These are phyloP conservation scores for Rhabdornis inornatus DNA, from an alignment of 2,113 vertebrate genomes.

Conservation along the genomic window DNA sequence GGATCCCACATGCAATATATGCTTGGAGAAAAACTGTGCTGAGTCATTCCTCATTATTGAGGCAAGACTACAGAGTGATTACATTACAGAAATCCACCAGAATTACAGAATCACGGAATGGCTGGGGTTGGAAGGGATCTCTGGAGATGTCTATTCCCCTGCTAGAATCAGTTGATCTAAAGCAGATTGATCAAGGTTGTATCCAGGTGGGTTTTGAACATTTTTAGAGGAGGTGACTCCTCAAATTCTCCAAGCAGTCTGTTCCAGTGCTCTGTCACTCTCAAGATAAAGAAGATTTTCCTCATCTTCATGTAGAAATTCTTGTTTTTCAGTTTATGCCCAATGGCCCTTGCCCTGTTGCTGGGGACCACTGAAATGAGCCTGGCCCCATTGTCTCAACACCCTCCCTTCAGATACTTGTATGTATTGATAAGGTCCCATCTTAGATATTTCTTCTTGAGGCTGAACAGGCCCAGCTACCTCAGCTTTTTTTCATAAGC, in stretches of 20 bases:
- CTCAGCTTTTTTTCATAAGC: not conserved
- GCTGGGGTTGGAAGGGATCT: not conserved
- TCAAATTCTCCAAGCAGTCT: not conserved
- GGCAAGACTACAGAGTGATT: not conserved
- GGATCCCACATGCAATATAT: rapidly evolving
- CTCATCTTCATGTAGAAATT: not conserved
- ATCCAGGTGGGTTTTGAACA: not conserved
- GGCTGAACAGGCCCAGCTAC: not conserved
- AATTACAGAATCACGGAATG: not conserved
- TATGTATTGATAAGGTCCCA: rapidly evolving
- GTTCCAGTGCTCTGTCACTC: not conserved
- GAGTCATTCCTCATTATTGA: not conserved
- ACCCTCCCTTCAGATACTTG: not conserved
- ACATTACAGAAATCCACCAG: not conserved
- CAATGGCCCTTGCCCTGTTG: not conserved
- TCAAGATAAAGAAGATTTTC: not conserved
- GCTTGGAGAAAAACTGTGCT: not conserved
- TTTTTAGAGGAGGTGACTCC: not conserved
- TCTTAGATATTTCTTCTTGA: not conserved
- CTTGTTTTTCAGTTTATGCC: not conserved
- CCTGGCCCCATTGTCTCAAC: not conserved
- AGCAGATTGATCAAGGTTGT: not conserved
- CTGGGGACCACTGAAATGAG: no score
- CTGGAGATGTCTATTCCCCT: not conserved
- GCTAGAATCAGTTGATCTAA: not conserved